Percentiles rank a stretch among this genome's conserved stretches.
Conservation (phyloP, 2,113 vertebrate genomes). For the Ornithorhynchus anatinus region DNA sequence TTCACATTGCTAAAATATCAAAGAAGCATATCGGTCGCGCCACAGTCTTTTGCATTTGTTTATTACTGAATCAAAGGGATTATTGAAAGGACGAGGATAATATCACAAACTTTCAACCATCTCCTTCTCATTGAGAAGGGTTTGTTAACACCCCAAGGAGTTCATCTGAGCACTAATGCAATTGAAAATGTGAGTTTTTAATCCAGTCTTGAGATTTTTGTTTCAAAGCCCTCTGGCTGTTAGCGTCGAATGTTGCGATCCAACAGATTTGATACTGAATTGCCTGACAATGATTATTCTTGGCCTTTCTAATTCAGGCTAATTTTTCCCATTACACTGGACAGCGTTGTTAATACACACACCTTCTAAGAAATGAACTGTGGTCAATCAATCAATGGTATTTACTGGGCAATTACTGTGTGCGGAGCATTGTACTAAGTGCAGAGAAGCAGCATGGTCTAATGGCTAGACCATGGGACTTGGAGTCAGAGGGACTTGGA, state of each 20-base stretch:
- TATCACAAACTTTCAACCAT: not conserved
- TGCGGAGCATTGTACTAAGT: too few relatives aligned
- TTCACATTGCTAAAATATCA: constrained; percentile 3
- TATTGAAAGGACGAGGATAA: constrained; percentile 2
- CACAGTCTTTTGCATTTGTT: not conserved
- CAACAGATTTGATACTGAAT: not conserved
- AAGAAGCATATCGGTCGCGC: not conserved
- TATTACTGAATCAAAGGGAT: not conserved
- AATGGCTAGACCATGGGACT: too few relatives aligned
- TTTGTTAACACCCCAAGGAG: constrained; percentile 11
- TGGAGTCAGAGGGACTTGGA: too few relatives aligned
- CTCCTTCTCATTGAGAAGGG: not conserved
- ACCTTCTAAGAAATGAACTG: not conserved
- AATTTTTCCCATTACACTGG: not conserved
- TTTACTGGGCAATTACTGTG: too few relatives aligned
- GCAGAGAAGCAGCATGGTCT: too few relatives aligned
- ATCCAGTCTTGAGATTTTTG: not conserved
- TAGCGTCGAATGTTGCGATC: not conserved
- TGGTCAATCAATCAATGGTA: too few relatives aligned
- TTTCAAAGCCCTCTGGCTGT: not conserved
- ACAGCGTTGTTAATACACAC: not conserved
- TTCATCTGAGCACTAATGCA: not conserved
- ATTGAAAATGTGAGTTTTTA: not conserved
- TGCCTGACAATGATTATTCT: not conserved
- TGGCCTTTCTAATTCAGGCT: not conserved